Percentiles rank a stretch among this genome's conserved stretches.
Evolutionary conservation across 2,113 vertebrate genomes (phyloP).

Genomic region (Pyrgilauda ruficollis): DNA sequence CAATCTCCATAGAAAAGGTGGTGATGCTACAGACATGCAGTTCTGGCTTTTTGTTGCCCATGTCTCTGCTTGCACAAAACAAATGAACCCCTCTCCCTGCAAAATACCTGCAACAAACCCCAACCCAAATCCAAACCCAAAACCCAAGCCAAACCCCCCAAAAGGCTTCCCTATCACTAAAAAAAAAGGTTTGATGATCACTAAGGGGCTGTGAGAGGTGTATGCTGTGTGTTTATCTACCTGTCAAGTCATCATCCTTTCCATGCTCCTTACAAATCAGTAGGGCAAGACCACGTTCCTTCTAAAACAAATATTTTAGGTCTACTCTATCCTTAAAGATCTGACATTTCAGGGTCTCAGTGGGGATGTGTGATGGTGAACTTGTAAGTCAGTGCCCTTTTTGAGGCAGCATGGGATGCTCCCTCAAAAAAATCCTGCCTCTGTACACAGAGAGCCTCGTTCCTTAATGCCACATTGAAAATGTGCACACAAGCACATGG

Average conservation of each 20-base stretch:
- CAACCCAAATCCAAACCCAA: neutral
- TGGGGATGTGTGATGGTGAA: neutral
- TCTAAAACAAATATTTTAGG: neutral
- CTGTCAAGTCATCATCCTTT: neutral
- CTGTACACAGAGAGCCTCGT: accelerated
- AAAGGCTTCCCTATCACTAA: neutral
- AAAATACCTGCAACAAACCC: neutral
- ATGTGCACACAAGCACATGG: neutral
- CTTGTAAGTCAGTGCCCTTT: neutral
- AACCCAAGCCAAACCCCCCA: neutral
- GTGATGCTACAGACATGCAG: neutral
- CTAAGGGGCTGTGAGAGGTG: neutral
- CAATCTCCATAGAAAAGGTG: neutral
- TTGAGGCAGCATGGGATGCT: neutral
- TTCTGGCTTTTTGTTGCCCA: neutral
- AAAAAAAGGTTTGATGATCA: neutral
- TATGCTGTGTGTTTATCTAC: neutral
- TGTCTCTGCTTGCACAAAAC: neutral
- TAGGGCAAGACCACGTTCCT: neutral
- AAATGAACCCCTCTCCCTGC: neutral
- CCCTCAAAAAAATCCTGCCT: neutral
- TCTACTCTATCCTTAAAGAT: neutral
- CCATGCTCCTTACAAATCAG: neutral
- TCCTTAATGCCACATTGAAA: neutral
- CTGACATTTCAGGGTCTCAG: neutral